These are phyloP conservation scores for Takifugu flavidus DNA, from an alignment of 2,113 vertebrate species.

Conservation along the genomic window DNA sequence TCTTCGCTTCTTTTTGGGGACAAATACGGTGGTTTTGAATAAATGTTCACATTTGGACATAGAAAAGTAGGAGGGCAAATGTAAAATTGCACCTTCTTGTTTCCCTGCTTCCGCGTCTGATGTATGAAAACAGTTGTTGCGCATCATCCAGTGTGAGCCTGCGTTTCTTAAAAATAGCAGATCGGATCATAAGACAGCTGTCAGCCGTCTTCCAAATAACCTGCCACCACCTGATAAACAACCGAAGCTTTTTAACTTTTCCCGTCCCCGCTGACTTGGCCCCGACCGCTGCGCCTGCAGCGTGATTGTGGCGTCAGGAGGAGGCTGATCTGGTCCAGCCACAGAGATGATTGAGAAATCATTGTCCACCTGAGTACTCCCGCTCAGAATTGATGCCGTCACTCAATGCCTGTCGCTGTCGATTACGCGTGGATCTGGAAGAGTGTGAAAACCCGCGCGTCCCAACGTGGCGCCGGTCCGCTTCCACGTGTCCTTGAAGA, in stretches of 20 bases:
- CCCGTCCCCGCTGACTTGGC: constrained; percentile 23
- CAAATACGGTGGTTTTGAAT: too few relatives aligned
- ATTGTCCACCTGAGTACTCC: constrained; percentile 67
- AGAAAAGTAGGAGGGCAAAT: too few relatives aligned
- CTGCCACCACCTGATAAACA: constrained; percentile 48
- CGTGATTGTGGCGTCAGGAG: constrained; percentile 38
- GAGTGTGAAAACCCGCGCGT: constrained; percentile 66
- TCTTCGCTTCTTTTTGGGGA: too few relatives aligned
- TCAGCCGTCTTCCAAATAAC: constrained; percentile 55
- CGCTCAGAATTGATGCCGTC: constrained; percentile 51
- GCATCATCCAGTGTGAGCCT: constrained; percentile 28
- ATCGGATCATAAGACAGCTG: constrained; percentile 52
- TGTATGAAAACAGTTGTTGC: constrained; percentile 39
- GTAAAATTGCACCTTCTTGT: not conserved
- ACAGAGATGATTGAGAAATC: constrained; percentile 60
- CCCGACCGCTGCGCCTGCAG: constrained; percentile 49
- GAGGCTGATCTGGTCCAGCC: constrained; percentile 61
- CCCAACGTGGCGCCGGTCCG: constrained; percentile 51
- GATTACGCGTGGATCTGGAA: constrained; percentile 50
- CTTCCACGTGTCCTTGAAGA: constrained; percentile 55
- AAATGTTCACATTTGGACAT: too few relatives aligned
- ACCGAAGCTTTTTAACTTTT: constrained; percentile 29
- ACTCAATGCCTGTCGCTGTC: constrained; percentile 66
- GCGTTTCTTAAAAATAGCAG: constrained; percentile 32
- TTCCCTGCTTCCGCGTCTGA: constrained; percentile 19